Evolutionary conservation across 1,140 invertebrate species (phyloP), one percentile per base, ranked within the genome.

Genomic region (Plutomurus gul): DNA sequence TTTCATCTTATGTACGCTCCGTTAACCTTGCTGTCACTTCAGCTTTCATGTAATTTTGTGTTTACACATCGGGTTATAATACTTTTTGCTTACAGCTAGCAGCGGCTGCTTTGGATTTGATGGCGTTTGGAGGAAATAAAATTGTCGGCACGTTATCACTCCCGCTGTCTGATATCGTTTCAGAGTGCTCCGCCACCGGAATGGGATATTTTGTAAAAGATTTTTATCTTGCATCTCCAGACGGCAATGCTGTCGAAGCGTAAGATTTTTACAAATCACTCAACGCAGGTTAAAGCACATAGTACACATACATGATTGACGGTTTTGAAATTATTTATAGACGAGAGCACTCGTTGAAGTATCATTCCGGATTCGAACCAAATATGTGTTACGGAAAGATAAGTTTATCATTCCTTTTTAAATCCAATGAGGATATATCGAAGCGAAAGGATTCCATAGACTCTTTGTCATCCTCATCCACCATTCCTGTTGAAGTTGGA

Each of bases 371-470:
- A 11, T 97, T 96, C 86, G 95, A 96, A 86, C 92, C 93, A 4
- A 92, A 91, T 36, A 89, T 96, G 10, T 97, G 95, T 85, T 96
- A 94, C 85, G 96, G 96, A 1, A 95, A 97, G 85, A 91, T 96
- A 46, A 88, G 94, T 3, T 87, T 97, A 0, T 92, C 92, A n/a
- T 96, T 96, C 86, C 87, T 91, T 4, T 87, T 87, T 78, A 85
- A 86, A 77, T 81, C 85, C 22, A 72, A 84, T 25, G 83, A 85
- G 76, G 85, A 82, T 8, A 70, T 51, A 8, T 30, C 75, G 8
- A 75, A 80, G 25, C 16, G 80, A 72, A 74, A 80, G 71, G 76
- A 75, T 40, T 81, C 81, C 3, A 22, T 71, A n/a, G 82, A 81
- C n/a, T 78, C 75, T 22, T 27, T 71, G 11, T 77, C 76, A 13